phyloP scores from a whole-genome alignment of 2,888 invertebrate species.

The Cistogaster globosa region DNA sequence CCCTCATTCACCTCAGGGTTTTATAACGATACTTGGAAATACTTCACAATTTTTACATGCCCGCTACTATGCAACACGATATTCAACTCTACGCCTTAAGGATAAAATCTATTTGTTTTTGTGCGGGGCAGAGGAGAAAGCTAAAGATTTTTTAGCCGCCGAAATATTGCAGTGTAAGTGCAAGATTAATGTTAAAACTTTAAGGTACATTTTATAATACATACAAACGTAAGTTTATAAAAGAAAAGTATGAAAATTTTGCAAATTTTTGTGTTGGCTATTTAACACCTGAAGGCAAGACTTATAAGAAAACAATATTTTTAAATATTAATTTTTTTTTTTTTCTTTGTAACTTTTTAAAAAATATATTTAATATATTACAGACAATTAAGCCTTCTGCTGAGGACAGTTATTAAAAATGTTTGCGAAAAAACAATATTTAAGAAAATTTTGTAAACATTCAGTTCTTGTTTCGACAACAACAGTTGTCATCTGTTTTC shows the following conservation, averaged over 20 bases:
- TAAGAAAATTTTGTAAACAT: slow-evolving; percentile 13
- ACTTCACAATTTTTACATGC: slow-evolving; percentile 78
- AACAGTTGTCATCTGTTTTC: slow-evolving; percentile 35
- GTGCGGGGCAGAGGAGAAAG: slow-evolving; percentile 77
- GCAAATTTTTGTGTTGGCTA: slow-evolving; percentile 19
- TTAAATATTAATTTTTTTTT: slow-evolving; percentile 7
- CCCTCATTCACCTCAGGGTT: slow-evolving; percentile 76
- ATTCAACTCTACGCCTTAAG: slow-evolving; percentile 79
- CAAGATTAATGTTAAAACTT: slow-evolving; percentile 21
- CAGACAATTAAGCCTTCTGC: slow-evolving; percentile 49
- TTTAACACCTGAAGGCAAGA: slow-evolving; percentile 43
- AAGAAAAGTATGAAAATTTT: slow-evolving; percentile 21
- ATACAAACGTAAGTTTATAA: neutral
- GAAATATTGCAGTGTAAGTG: slow-evolving; percentile 80
- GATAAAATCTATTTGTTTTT: slow-evolving; percentile 81
- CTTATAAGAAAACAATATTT: slow-evolving; percentile 12
- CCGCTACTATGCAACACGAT: slow-evolving; percentile 80
- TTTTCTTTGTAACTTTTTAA: slow-evolving; percentile 24
- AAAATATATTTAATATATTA: slow-evolving; percentile 10
- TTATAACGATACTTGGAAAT: slow-evolving; percentile 78
- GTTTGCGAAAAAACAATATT: slow-evolving; percentile 1
- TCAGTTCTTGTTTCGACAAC: neutral
- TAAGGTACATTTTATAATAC: neutral
- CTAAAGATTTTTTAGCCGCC: slow-evolving; percentile 76
- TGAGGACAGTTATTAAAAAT: slow-evolving; percentile 61